Conservation (phyloP, 2,888 invertebrate species). For the Machimus atricapillus region DNA sequence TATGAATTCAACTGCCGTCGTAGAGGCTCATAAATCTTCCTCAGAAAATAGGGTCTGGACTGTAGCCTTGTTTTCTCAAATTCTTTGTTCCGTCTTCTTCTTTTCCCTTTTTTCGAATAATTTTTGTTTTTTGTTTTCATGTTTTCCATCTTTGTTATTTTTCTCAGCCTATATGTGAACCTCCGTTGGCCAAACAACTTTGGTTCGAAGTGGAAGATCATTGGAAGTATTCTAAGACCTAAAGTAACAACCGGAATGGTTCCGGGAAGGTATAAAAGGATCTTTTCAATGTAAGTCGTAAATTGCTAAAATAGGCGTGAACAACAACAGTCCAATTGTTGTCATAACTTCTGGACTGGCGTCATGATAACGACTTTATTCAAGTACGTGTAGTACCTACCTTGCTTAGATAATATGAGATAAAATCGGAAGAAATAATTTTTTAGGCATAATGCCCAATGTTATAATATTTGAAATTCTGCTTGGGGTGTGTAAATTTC, state of each 20-base stretch:
- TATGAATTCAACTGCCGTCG: constrained; percentile 14
- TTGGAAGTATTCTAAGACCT: background rate
- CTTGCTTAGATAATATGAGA: too few species aligned
- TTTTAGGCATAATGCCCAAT: too few species aligned
- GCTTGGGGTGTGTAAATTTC: too few species aligned
- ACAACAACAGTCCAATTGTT: background rate
- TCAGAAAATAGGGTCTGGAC: constrained; percentile 15
- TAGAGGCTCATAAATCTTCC: constrained; percentile 14
- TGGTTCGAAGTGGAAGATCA: background rate
- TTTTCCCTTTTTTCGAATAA: background rate
- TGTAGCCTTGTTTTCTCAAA: background rate
- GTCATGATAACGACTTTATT: background rate
- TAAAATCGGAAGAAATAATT: too few species aligned
- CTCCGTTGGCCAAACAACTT: background rate
- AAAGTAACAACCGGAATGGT: background rate
- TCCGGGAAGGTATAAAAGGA: background rate
- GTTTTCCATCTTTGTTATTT: background rate
- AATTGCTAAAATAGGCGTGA: background rate
- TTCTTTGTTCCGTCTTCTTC: background rate
- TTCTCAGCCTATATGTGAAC: background rate
- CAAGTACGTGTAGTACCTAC: background rate
- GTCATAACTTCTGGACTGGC: background rate
- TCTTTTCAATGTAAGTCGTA: background rate
- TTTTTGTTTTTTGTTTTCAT: background rate
- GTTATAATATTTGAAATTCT: too few species aligned